phyloP scores from a whole-genome alignment of 2,888 invertebrate species.

The Corythucha ciliata region DNA sequence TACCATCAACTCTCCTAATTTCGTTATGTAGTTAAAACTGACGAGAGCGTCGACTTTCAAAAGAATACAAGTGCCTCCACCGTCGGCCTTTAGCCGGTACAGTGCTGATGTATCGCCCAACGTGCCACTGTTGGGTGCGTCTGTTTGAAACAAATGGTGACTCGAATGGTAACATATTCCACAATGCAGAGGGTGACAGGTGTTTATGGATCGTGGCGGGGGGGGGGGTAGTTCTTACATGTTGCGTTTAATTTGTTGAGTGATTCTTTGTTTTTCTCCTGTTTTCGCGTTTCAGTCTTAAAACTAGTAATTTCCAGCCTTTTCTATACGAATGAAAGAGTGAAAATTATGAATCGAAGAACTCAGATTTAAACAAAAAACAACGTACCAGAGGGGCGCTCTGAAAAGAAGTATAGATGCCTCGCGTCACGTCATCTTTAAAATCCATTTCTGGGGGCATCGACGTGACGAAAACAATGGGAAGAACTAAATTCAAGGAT shows the following conservation, averaged over 20 bases:
- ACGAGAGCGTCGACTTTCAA: slow-evolving; percentile 67
- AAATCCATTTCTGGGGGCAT: slow-evolving; percentile 15
- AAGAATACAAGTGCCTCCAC: slow-evolving; percentile 68
- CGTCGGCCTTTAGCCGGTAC: slow-evolving; percentile 44
- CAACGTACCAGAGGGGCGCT: too few species aligned
- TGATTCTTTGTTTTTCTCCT: slow-evolving; percentile 30
- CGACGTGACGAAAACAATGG: slow-evolving; percentile 18
- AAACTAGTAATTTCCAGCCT: slow-evolving; percentile 23
- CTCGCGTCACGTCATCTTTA: slow-evolving; percentile 14
- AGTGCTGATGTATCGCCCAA: slow-evolving; percentile 23
- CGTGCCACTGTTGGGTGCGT: slow-evolving; percentile 12
- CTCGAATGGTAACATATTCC: too few species aligned
- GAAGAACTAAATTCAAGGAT: slow-evolving; percentile 4
- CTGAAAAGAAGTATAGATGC: too few species aligned
- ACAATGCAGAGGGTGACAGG: too few species aligned
- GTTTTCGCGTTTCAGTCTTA: slow-evolving; percentile 28
- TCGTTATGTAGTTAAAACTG: slow-evolving; percentile 57
- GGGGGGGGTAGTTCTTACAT: slow-evolving; percentile 23
- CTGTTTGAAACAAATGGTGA: too few species aligned
- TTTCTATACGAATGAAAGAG: slow-evolving; percentile 2
- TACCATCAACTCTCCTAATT: slow-evolving; percentile 51
- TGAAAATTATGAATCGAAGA: neutral
- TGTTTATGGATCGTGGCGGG: neutral
- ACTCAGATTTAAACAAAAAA: neutral
- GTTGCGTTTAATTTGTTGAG: slow-evolving; percentile 28